Base-by-base conservation (phyloP, 2,888 invertebrate genomes). In the Aradus depressus region DNA sequence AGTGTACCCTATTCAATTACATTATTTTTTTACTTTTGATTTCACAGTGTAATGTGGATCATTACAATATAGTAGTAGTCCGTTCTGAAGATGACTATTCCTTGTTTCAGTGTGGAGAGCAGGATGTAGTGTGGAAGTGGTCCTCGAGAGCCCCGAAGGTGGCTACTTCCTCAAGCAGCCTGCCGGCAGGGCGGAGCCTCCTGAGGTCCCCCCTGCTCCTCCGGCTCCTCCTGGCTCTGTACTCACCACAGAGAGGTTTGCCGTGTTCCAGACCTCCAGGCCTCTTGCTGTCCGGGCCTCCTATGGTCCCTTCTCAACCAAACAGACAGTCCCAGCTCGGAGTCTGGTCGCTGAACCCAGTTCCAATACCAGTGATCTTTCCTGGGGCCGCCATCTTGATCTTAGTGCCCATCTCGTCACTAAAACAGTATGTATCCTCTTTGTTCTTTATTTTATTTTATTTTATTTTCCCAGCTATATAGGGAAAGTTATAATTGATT, bases 251-350 rank as follows among this genome's bases (percentile, higher is more conserved):
- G 57, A 55, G 49, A 50, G 55, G 42, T 92, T 93, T 68, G 88
- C 91, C 51, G 86, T 95, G 31, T 82, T 93, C 62, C 88, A 91
- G 68, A 89, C 88, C 32, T 85, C 88, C 41, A 84, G 89, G 60
- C 88, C 92, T 21, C 88, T 89, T 26, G 89, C 90, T 21, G 85
- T 95, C 35, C 76, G 91, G 54, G 92, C 92, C 43, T 87, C 85
- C 34, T 92, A 92, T 66, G 95, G 93, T 3, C 93, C 93, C 5
- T 93, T 93, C 70, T 89, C 89, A 61, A 92, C 91, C 49, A 91
- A 91, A 65, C 91, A 93, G 70, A 91, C 91, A 1, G 90, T 93
- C 32, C 90, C 91, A 32, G 88, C 90, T 2, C 75, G 84, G 35
- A 89, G 87, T 65, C 83, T 90, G 54, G 87, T 90, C 44, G 88